phyloP scores from a whole-genome alignment of 2,113 vertebrate genomes.

The Mesembrinibis cayennensis region DNA sequence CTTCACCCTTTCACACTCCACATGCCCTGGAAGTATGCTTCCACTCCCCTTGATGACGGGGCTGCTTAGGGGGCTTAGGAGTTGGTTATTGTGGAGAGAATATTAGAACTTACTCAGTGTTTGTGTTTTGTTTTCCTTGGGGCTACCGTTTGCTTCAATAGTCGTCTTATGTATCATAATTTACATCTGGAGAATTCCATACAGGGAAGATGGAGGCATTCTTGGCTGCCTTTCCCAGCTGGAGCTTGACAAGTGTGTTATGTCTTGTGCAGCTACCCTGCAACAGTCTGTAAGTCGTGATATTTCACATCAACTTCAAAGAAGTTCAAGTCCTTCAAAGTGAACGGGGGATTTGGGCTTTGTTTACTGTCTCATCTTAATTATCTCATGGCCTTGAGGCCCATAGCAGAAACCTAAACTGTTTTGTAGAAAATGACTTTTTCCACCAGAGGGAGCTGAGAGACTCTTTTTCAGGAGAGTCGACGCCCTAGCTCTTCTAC shows the following conservation, averaged over 20 bases:
- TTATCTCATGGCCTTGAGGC: not conserved
- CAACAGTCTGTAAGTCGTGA: accelerated
- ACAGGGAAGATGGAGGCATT: not conserved
- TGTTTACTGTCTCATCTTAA: not conserved
- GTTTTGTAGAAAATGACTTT: not conserved
- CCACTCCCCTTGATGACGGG: accelerated
- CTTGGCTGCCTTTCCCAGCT: not conserved
- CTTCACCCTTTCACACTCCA: not conserved
- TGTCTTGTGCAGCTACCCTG: not conserved
- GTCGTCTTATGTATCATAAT: not conserved
- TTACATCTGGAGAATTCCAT: not conserved
- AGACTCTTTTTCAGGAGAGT: not conserved
- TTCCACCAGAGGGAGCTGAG: slow-evolving; percentile 54
- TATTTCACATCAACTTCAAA: not conserved
- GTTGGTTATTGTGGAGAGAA: not conserved
- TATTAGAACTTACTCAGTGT: not conserved
- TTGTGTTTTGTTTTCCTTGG: not conserved
- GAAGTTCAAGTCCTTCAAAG: not conserved
- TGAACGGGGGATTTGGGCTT: not conserved
- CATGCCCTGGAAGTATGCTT: not conserved
- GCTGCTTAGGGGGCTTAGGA: not conserved
- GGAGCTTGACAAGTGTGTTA: not conserved
- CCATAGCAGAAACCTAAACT: not conserved
- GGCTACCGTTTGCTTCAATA: accelerated
- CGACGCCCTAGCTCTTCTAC: not conserved